Evolutionary conservation across 2,888 invertebrate genomes (phyloP).

Genomic region (Euzetes globulus): DNA sequence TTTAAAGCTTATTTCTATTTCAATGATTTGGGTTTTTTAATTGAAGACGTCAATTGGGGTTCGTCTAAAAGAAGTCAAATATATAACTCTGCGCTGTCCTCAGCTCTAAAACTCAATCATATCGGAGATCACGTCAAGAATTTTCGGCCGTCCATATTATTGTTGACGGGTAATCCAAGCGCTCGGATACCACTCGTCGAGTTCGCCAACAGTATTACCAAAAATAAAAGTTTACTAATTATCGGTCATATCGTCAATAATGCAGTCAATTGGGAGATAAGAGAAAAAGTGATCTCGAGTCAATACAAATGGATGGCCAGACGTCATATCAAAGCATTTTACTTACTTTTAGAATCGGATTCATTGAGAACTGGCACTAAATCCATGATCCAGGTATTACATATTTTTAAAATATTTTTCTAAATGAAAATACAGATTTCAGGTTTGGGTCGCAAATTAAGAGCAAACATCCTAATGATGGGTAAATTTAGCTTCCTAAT

Average conservation of each 20-base stretch:
- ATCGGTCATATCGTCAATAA: slow-evolving; percentile 31
- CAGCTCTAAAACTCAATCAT: slow-evolving; percentile 75
- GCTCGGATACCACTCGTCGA: slow-evolving; percentile 80
- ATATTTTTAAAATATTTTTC: not conserved
- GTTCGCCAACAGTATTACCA: slow-evolving; percentile 82
- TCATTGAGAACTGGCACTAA: slow-evolving; percentile 48
- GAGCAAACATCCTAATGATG: slow-evolving; percentile 52
- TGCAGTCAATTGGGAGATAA: slow-evolving; percentile 1
- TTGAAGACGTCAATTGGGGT: slow-evolving; percentile 87
- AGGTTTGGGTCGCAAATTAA: slow-evolving; percentile 51
- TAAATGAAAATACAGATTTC: slow-evolving; percentile 44
- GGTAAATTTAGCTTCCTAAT: slow-evolving; percentile 44
- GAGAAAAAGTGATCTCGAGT: slow-evolving; percentile 34
- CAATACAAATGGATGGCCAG: slow-evolving; percentile 41
- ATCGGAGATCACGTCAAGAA: slow-evolving; percentile 96
- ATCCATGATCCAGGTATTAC: slow-evolving; percentile 47
- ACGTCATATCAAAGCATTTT: slow-evolving; percentile 42
- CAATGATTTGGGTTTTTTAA: too few species aligned
- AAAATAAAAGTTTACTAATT: slow-evolving; percentile 49
- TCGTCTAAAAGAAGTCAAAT: slow-evolving; percentile 93
- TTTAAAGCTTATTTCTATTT: too few species aligned
- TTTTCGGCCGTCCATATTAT: slow-evolving; percentile 85
- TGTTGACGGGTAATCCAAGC: slow-evolving; percentile 74
- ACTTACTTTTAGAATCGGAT: slow-evolving; percentile 41
- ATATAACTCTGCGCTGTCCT: slow-evolving; percentile 80